Conservation (phyloP, 2,113 vertebrate genomes). For the Egretta garzetta region DNA sequence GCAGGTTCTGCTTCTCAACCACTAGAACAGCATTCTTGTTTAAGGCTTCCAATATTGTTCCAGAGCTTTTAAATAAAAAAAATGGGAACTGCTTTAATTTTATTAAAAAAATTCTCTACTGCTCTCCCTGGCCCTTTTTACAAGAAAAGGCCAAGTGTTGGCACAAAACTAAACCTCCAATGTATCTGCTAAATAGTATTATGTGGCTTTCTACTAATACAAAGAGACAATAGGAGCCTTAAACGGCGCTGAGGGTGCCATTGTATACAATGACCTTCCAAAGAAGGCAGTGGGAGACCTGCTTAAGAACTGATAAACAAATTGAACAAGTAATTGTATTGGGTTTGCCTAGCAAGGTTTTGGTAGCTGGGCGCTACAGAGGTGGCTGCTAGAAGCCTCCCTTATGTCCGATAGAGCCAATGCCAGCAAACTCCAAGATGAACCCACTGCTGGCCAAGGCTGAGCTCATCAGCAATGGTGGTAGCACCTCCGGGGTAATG, state of each 20-base stretch:
- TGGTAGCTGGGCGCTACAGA: no score
- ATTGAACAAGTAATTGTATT: not conserved
- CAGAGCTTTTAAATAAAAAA: not conserved
- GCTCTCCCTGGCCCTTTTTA: not conserved
- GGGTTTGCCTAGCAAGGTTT: not conserved
- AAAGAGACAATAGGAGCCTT: not conserved
- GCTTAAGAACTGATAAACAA: slow-evolving; percentile 9
- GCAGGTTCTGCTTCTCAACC: not conserved
- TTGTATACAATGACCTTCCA: not conserved
- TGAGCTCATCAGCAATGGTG: not conserved
- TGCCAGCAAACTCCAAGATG: not conserved
- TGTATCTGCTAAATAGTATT: not conserved
- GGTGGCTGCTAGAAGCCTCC: no score
- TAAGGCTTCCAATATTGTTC: not conserved
- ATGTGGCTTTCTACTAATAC: not conserved
- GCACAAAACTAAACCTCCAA: not conserved
- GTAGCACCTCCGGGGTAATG: not conserved
- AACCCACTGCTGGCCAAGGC: not conserved
- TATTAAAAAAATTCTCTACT: not conserved
- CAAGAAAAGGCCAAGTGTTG: not conserved
- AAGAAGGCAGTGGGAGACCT: not conserved
- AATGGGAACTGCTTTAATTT: not conserved
- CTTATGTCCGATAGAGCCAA: no score
- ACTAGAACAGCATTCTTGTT: not conserved
- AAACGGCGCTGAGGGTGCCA: not conserved